A percentile compares a stretch with the other conserved stretches of the same genome.
phyloP scores from a whole-genome alignment of 2,113 vertebrate genomes.

The Heterotis niloticus region DNA sequence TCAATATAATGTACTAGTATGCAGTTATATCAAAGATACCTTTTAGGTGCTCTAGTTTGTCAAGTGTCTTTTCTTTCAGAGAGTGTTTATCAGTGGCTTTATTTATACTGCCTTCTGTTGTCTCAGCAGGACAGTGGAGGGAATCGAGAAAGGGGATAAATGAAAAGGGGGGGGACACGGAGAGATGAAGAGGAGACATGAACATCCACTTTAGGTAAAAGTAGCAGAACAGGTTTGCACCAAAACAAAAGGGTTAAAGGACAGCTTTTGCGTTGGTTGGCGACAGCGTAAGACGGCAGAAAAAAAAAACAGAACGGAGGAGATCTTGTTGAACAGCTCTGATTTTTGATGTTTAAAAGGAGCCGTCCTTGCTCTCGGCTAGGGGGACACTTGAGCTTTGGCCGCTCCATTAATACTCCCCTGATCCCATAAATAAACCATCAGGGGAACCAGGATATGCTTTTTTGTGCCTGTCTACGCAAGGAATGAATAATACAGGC shows the following conservation, averaged over 20 bases:
- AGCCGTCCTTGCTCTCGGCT: constrained; percentile 28
- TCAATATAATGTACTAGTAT: background rate
- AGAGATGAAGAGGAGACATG: background rate
- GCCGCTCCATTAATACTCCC: constrained; percentile 30
- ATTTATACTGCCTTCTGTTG: constrained; percentile 73
- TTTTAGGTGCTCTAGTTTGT: constrained; percentile 76
- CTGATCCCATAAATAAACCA: constrained; percentile 59
- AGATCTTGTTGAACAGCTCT: background rate
- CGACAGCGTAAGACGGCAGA: background rate
- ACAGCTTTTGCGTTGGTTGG: background rate
- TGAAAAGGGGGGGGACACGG: background rate
- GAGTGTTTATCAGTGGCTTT: constrained; percentile 72
- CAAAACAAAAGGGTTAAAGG: background rate
- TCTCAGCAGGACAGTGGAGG: constrained; percentile 40
- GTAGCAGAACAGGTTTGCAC: too few species aligned
- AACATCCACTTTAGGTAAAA: too few species aligned
- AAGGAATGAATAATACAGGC: constrained; percentile 52
- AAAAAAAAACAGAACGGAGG: background rate
- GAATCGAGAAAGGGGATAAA: constrained; percentile 27
- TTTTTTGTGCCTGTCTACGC: constrained; percentile 50
- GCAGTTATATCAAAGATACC: constrained; percentile 57
- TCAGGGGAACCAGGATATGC: constrained; percentile 35
- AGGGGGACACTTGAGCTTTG: constrained; percentile 55
- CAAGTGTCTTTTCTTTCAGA: constrained; percentile 72
- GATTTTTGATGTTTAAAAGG: constrained; percentile 16